A percentile compares a stretch with the other conserved stretches of the same genome.
phyloP scores from a whole-genome alignment of 1,140 invertebrate genomes.

The Eciton burchellii region DNA sequence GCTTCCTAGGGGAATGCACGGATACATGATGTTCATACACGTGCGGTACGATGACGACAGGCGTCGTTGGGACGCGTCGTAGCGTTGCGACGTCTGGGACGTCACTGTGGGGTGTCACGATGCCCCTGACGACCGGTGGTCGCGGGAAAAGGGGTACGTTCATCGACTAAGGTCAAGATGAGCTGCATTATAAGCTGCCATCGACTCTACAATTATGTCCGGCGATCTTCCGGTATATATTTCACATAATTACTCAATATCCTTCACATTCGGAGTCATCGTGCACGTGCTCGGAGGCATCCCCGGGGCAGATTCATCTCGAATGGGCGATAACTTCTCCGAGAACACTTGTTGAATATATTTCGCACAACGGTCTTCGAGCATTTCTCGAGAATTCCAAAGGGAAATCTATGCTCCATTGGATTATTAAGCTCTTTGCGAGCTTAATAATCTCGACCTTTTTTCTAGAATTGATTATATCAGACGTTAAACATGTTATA shows the following conservation, averaged over 20 bases:
- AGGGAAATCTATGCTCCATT: background rate
- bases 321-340: background rate
- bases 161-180: slow-evolving; percentile 72
- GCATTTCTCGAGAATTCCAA: background rate
- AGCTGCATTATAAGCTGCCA: background rate
- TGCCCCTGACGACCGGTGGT: slow-evolving; percentile 72
- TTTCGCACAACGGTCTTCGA: background rate
- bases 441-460: too few relatives aligned
- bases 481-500: slow-evolving; percentile 27
- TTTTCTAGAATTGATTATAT: too few relatives aligned
- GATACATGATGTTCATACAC: slow-evolving; percentile 34
- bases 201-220: background rate
- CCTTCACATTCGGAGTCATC: too few relatives aligned
- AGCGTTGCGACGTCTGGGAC: slow-evolving; percentile 63
- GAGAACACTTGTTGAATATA: slow-evolving; percentile 38
- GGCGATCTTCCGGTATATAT: slow-evolving; percentile 23
- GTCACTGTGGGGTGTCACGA: slow-evolving; percentile 68
- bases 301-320: background rate
- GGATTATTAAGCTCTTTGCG: too few relatives aligned
- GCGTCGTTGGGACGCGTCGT: slow-evolving; percentile 3
- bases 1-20: slow-evolving; percentile 10
- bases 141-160: slow-evolving; percentile 80
- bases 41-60: slow-evolving; percentile 24
- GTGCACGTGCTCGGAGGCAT: too few relatives aligned
- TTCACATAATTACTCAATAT: too few relatives aligned